Base-by-base conservation (phyloP, 23 tunicate genomes). In the Pegea sp. region DNA sequence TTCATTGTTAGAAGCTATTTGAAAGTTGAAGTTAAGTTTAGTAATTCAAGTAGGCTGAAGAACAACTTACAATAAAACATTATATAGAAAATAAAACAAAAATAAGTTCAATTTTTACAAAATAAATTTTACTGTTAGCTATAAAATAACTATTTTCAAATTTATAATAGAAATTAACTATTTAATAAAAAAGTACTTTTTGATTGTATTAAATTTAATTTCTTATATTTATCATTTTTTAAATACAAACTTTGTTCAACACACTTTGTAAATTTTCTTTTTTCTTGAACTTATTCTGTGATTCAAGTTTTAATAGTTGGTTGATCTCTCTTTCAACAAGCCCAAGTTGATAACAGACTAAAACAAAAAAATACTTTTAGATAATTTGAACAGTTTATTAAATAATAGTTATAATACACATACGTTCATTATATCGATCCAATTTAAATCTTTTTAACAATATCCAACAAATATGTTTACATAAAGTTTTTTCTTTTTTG, bases 381-480 rank as follows among this genome's bases (percentile, higher is more conserved):
- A 38, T 38, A 8, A 38, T 8, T 8, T 11, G 11, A 38, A 38
- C 13, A 38, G 16, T 16, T 16, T 38, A 38, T 16, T 38, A 8
- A 38, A 38, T 38, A 8, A 38, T 38, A n/a, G n/a, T 38, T 8
- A 38, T 8, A 8, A 22, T 6, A 16, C 38, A 49, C 87, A 67
- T 33, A 77, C 90, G 62, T 32, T 84, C 95, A 71, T 89, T 59
- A 11, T 44, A 34, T 58, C 89, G 61, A 1, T 69, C 50, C 62
- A 77, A 30, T 30, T 77, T 77, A 49, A 89, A 78, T 29, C 62
- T 76, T 63, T 71, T 89, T 2, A 89, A 57, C 38, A 89, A 56
- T 8, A 89, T 13, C 98, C 98, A 89, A 49, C 91, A 89, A 33
- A 89, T 89, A 62, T 89, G 98, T 44, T 89, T 89, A 60, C 98